These are phyloP conservation scores for Pheucticus melanocephalus DNA, from an alignment of 2,113 vertebrate species.

Conservation along the genomic window DNA sequence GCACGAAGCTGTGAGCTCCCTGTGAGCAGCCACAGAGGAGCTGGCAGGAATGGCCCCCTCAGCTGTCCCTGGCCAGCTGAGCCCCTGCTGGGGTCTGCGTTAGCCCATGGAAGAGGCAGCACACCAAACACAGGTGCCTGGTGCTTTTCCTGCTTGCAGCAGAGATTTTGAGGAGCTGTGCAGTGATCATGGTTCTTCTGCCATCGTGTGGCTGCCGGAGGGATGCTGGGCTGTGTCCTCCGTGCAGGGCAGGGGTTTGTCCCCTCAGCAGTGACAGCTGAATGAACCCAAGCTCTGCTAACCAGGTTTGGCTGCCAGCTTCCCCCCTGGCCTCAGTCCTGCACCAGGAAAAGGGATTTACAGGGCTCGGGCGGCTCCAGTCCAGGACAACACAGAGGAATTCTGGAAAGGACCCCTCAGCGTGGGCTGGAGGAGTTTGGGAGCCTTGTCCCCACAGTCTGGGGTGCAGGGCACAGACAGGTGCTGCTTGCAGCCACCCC, in stretches of 20 bases:
- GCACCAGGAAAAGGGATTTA: background rate
- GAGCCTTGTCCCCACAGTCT: background rate
- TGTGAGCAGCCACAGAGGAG: background rate
- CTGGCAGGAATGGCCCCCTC: background rate
- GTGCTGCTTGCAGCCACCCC: background rate
- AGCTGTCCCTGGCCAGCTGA: fast-evolving
- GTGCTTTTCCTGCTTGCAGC: background rate
- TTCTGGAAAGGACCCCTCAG: background rate
- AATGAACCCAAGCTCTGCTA: background rate
- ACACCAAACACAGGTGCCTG: background rate
- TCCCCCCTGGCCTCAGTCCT: background rate
- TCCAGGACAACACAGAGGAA: too few relatives aligned
- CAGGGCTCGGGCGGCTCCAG: fast-evolving
- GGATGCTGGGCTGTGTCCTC: background rate
- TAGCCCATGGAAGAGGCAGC: background rate
- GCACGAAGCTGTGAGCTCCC: background rate
- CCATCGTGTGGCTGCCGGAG: constrained; percentile 21
- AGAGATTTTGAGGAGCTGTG: background rate
- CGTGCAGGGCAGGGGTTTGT: fast-evolving
- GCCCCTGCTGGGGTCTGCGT: background rate
- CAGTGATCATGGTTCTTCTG: background rate
- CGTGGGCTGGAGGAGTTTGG: background rate
- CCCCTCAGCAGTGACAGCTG: background rate
- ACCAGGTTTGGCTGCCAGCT: background rate
- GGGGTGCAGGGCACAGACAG: background rate